phyloP scores from a whole-genome alignment of 1,140 invertebrate species.

The Cardiocondyla obscurior region DNA sequence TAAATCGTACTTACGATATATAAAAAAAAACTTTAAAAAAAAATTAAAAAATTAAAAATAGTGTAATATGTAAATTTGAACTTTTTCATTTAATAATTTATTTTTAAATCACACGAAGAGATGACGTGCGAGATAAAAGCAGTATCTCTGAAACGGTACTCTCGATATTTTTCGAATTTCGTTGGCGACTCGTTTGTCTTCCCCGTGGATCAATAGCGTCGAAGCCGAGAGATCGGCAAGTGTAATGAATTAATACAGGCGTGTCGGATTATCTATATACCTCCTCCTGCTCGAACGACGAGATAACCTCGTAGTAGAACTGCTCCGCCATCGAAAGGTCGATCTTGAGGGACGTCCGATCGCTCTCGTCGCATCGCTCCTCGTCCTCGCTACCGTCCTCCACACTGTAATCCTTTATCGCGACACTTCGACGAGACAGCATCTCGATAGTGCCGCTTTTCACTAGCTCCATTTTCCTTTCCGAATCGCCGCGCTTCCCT shows the following conservation, averaged over 20 bases:
- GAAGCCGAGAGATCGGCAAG: conserved; percentile 46
- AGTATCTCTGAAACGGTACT: not conserved
- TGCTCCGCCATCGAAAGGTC: conserved; percentile 82
- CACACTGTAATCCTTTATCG: conserved; percentile 78
- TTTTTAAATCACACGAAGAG: not conserved
- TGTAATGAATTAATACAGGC: conserved; percentile 65
- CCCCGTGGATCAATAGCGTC: not conserved
- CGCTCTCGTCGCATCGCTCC: conserved; percentile 59
- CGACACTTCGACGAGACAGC: conserved; percentile 78
- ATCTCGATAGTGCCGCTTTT: conserved; percentile 81
- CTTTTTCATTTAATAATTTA: not conserved
- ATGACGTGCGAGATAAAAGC: not conserved
- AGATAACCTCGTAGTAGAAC: conserved; percentile 83
- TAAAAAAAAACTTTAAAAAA: not conserved
- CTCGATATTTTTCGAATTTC: not conserved
- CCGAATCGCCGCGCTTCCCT: not conserved
- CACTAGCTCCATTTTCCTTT: conserved; percentile 78
- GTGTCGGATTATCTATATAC: conserved; percentile 69
- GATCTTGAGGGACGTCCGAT: conserved; percentile 77
- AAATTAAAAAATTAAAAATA: not conserved
- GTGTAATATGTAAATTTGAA: not conserved
- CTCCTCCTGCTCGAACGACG: conserved; percentile 81
- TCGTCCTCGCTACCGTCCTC: conserved; percentile 73
- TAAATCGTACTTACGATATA: no score
- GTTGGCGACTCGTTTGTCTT: not conserved